Evolutionary conservation across 1,140 invertebrate genomes (phyloP).

Genomic region (Saccostrea glomerata): DNA sequence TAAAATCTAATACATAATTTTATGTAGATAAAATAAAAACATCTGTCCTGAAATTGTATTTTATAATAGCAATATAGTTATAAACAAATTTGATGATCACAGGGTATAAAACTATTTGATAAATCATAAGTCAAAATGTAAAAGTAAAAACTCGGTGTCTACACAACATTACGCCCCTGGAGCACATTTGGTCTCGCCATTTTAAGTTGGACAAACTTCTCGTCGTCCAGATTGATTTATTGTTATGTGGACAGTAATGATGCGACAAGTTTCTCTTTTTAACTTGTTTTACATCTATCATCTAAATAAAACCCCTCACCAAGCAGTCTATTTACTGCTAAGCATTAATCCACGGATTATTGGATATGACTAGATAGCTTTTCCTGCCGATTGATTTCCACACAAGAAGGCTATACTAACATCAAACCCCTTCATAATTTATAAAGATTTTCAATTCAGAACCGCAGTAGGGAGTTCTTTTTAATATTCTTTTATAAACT

Average conservation of each 20-base stretch:
- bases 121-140: too few relatives aligned
- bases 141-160: too few relatives aligned
- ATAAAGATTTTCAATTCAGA: conserved; percentile 35
- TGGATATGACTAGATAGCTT: conserved; percentile 27
- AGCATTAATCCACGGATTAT: conserved; percentile 24
- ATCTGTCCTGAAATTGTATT: too few relatives aligned
- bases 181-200: too few relatives aligned
- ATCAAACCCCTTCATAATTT: conserved; percentile 39
- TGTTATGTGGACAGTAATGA: neutral
- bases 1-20: too few relatives aligned
- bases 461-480: neutral
- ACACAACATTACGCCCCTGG: too few relatives aligned
- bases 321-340: conserved; percentile 8
- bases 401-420: conserved; percentile 8
- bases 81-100: too few relatives aligned
- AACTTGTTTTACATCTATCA: conserved; percentile 8
- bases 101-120: too few relatives aligned
- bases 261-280: neutral
- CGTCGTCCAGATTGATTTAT: neutral
- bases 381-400: conserved; percentile 22
- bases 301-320: neutral
- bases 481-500: conserved; percentile 46
- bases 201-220: too few relatives aligned
- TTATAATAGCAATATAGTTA: too few relatives aligned
- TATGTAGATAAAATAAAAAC: too few relatives aligned